These are phyloP conservation scores for Cryptocheilus praepositus DNA, from an alignment of 2,888 invertebrate species.

Conservation along the genomic window DNA sequence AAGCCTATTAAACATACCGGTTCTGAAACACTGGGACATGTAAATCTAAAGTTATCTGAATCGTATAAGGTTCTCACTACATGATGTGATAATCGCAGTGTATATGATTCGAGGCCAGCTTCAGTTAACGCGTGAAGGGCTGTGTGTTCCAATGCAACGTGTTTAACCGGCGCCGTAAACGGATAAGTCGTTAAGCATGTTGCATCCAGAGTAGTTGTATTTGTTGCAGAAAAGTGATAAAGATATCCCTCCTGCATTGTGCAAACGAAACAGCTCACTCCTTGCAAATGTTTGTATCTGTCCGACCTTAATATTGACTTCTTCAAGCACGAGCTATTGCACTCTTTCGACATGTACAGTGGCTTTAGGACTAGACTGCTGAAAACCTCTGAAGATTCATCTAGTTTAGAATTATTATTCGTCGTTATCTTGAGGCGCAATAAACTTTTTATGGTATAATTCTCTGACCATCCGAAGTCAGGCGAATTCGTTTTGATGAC, in stretches of 20 bases:
- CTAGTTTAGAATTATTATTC: conserved; percentile 69
- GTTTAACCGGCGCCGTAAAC: conserved; percentile 83
- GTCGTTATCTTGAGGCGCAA: conserved; percentile 76
- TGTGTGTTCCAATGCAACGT: conserved; percentile 81
- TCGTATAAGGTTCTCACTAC: conserved; percentile 76
- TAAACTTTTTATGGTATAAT: conserved; percentile 74
- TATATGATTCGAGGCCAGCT: conserved; percentile 86
- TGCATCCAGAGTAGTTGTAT: conserved; percentile 50
- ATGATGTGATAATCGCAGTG: conserved; percentile 79
- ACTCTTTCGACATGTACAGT: conserved; percentile 66
- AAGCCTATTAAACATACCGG: conserved; percentile 82
- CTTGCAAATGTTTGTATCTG: conserved; percentile 78
- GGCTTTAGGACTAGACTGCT: conserved; percentile 77
- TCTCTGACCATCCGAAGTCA: conserved; percentile 73
- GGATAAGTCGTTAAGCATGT: conserved; percentile 77
- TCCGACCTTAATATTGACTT: conserved; percentile 76
- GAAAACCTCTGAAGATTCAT: conserved; percentile 76
- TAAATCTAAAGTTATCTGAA: conserved; percentile 75
- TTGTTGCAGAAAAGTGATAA: conserved; percentile 79
- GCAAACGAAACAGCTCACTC: conserved; percentile 80
- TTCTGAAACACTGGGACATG: conserved; percentile 78
- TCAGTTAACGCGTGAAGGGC: conserved; percentile 85
- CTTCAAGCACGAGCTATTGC: conserved; percentile 58
- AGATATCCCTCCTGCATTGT: conserved; percentile 84
- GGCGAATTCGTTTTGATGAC: conserved; percentile 73